Evolutionary conservation across 2,113 vertebrate genomes (phyloP).

Genomic region (Antigone vipio): DNA sequence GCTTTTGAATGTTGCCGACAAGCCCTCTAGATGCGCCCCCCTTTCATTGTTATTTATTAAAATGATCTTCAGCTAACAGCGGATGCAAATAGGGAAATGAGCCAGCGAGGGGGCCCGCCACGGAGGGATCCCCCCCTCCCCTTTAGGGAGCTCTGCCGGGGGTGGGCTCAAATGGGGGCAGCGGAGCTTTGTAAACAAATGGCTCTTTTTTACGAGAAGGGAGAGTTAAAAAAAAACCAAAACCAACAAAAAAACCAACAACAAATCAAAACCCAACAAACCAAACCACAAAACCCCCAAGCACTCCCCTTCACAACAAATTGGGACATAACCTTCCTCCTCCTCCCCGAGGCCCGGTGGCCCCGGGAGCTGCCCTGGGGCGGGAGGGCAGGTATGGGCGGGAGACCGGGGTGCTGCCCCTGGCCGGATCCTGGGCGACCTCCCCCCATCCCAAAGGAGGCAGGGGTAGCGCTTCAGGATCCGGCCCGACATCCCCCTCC

Average conservation of each 20-base stretch:
- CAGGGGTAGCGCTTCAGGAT: neutral
- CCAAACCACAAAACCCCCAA: neutral
- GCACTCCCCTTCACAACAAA: neutral
- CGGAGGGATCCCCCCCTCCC: neutral
- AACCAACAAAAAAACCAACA: no score
- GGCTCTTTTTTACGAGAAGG: neutral
- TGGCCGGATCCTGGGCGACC: neutral
- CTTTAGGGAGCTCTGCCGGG: neutral
- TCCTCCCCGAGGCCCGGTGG: neutral
- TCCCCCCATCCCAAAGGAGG: neutral
- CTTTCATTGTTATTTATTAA: conserved; percentile 82
- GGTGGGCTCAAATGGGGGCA: neutral
- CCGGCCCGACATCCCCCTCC: neutral
- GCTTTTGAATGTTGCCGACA: conserved; percentile 82
- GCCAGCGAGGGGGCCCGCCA: neutral
- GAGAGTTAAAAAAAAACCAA: neutral
- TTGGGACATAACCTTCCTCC: neutral
- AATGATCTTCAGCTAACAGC: conserved; percentile 73
- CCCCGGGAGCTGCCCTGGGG: neutral
- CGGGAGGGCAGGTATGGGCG: neutral
- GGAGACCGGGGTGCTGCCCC: neutral
- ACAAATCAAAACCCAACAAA: no score
- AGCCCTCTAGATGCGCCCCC: conserved; percentile 77
- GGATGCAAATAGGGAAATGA: conserved; percentile 67
- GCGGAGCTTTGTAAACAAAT: conserved; percentile 18